Evolutionary conservation across 2,888 invertebrate genomes (phyloP), one percentile per base, ranked within the genome.

Genomic region (Frankliniella fusca): DNA sequence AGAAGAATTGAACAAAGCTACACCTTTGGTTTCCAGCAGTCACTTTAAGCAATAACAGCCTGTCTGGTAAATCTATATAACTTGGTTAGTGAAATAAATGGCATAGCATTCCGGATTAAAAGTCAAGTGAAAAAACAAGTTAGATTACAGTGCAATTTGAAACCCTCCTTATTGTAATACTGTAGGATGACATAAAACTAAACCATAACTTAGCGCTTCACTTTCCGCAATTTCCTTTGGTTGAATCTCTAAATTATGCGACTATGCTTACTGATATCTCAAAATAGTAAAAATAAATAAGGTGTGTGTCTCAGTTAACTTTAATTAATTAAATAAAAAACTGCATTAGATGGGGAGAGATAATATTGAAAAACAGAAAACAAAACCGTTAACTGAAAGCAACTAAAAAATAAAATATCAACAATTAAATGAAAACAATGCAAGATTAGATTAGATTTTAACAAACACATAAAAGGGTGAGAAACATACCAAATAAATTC

Each of bases 351-450:
- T 27, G 5, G 27, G 70, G 70, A 11, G 61, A 76, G 15, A 76
- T 76, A 27, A 76, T 76, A 27, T 27, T 76, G 23, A 76, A 76
- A 76, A 76, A 76, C n/a, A 76, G 54, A 18, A 54, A 12, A 76
- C 27, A 76, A 76, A 76, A 23, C 70, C n/a, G 27, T 76, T 27
- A 76, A 76, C 27, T n/a, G 70, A 76, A 76, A 76, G 70, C 70
- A 76, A 76, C 70, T 76, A 76, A 76, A 76, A 54, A 76, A 76
- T 76, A 76, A 76, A 76, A 76, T 76, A 76, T 76, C 70, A 76
- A 76, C 70, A 27, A 76, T 76, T 27, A 76, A 76, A 27, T 76
- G 70, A 76, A 54, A 76, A 76, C 70, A 76, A 23, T 76, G 12
- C 27, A 20, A 54, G 10, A 76, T 76, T 76, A 54, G 10, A 76